Conservation (phyloP, 2,888 invertebrate species). For the Lapara coniferarum region DNA sequence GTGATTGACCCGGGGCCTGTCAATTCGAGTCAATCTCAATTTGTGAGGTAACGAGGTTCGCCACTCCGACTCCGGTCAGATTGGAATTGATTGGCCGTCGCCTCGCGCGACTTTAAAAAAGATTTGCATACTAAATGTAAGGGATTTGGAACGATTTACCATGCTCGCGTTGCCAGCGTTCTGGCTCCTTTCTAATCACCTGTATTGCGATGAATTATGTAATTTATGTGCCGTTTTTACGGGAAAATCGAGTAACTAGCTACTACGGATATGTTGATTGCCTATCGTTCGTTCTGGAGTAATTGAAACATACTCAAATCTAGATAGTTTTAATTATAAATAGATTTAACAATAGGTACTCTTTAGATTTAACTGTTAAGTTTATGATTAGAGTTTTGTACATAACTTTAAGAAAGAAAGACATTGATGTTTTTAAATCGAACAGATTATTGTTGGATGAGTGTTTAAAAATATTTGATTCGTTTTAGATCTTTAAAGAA, state of each 20-base stretch:
- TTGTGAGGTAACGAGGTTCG: constrained; percentile 52
- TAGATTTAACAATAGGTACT: too few relatives aligned
- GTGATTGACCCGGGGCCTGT: constrained; percentile 60
- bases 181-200: neutral
- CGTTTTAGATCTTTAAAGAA: too few relatives aligned
- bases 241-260: neutral
- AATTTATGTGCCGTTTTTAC: neutral
- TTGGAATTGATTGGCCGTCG: constrained; percentile 58
- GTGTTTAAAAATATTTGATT: too few relatives aligned
- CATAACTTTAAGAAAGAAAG: too few relatives aligned
- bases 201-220: neutral
- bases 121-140: constrained; percentile 28
- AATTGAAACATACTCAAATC: too few relatives aligned
- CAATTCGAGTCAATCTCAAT: constrained; percentile 62
- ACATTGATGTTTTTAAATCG: too few relatives aligned
- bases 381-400: too few relatives aligned
- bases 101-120: constrained; percentile 35
- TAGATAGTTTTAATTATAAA: too few relatives aligned
- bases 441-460: too few relatives aligned
- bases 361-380: too few relatives aligned
- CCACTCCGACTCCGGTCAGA: constrained; percentile 45
- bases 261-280: too few relatives aligned
- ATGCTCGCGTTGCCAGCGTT: neutral
- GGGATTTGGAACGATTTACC: neutral
- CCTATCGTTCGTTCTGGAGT: too few relatives aligned